phyloP scores from a whole-genome alignment of 1,140 invertebrate species.

The Stratiolaelaps scimitus region DNA sequence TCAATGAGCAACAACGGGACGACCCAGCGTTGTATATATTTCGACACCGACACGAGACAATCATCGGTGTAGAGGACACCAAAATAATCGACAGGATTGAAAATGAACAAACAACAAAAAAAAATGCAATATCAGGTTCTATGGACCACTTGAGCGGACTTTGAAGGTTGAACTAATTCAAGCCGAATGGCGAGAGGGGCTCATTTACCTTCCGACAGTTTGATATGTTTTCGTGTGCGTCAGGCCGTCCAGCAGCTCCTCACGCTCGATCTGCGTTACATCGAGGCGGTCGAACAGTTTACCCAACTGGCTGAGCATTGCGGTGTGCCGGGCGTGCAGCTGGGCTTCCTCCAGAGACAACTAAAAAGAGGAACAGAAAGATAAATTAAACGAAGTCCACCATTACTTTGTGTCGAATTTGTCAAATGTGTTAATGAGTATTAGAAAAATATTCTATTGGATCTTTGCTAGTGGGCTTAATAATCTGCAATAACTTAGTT shows the following conservation, averaged over 20 bases:
- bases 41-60: too few species aligned
- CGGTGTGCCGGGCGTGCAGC: not conserved
- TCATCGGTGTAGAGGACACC: too few species aligned
- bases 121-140: not conserved
- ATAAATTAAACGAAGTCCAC: too few species aligned
- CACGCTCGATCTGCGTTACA: not conserved
- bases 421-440: not conserved
- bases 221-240: constrained; percentile 9
- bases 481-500: too few species aligned
- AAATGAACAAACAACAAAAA: not conserved
- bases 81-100: too few species aligned
- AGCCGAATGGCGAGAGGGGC: not conserved
- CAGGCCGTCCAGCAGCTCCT: not conserved
- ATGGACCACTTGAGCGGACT: not conserved
- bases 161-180: not conserved
- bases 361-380: not conserved
- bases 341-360: not conserved
- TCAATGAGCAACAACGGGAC: too few species aligned
- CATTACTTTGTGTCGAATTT: not conserved
- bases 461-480: too few species aligned
- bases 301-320: not conserved
- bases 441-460: not conserved
- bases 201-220: not conserved
- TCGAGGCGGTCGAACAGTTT: constrained; percentile 16
- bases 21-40: too few species aligned